Base-by-base conservation (phyloP, 2,888 invertebrate species). In the Tenthredo distinguenda region DNA sequence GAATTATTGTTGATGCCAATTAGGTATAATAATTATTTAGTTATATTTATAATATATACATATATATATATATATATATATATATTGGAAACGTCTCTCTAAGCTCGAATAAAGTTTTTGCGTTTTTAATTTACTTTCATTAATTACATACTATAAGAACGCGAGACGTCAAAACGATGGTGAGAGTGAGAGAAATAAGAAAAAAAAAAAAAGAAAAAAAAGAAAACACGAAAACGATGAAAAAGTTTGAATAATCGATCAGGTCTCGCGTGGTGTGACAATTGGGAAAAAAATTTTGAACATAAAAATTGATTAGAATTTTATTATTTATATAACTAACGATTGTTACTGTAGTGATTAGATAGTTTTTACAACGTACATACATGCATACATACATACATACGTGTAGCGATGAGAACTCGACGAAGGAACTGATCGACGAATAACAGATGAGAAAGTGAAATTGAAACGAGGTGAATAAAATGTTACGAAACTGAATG, bases 311-410 rank as follows among this genome's bases (percentile, higher is more conserved):
- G 21, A 81, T 40, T 62, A 58, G 43, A 62, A 62, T 62, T 62
- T 62, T 62, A 62, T 62, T 62, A 62, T 62, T 62, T 62, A 58
- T 79, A 43, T 74, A 43, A 50, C 18, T 37, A 74, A 84, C 74
- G 37, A 85, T 85, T 85, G 79, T 79, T 79, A 79, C 18, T 85
- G 40, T 85, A 85, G 77, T 85, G 58, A 77, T 40, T 85, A 79
- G 26, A 77, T 79, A 77, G 85, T 85, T 85, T 85, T 21, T 79
- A 79, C 79, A n/a, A 50, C 74, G 71, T 31, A 55, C 4, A 31
- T 50, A 76, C n/a, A 72, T 40, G 10, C 15, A 72, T 72, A 40
- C 37, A 72, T 12, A 37, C 1, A 71, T 71, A 37, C 71, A 34
- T 71, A 34, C 68, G 31, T 31, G 12, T 68, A 31, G 10, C 21